Percentiles rank a stretch among this genome's conserved stretches.
phyloP scores from a whole-genome alignment of 2,113 vertebrate species.

The Pelecanus crispus region DNA sequence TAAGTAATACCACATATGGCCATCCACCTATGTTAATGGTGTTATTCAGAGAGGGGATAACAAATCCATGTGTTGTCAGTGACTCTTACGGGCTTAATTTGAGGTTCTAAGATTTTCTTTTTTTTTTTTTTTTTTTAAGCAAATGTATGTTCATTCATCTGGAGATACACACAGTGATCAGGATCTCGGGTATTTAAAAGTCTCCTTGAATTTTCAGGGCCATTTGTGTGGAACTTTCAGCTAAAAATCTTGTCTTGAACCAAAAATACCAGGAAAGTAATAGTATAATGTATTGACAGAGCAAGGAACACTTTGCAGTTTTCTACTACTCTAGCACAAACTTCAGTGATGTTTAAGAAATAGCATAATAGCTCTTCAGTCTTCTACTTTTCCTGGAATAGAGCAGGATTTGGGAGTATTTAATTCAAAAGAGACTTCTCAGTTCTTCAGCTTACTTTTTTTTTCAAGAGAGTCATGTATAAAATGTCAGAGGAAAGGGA shows the following conservation, averaged over 20 bases:
- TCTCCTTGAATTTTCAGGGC: neutral
- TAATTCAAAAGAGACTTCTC: neutral
- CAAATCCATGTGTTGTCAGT: neutral
- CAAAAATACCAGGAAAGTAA: neutral
- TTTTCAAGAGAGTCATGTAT: neutral
- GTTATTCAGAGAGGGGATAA: neutral
- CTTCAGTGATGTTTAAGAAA: neutral
- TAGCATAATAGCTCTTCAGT: neutral
- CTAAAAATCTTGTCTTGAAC: neutral
- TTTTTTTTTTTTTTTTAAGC: neutral
- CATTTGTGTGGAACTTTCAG: neutral
- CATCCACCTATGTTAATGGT: neutral
- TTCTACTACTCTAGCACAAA: neutral
- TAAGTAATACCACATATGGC: neutral
- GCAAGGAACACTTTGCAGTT: neutral
- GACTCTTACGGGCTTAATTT: neutral
- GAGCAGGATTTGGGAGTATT: neutral
- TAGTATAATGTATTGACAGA: neutral
- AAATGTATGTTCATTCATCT: neutral
- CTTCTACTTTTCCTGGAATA: neutral
- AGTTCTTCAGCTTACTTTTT: neutral
- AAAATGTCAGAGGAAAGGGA: neutral
- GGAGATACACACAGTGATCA: neutral
- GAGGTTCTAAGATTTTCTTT: neutral
- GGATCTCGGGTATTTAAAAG: neutral